Evolutionary conservation across 2,113 vertebrate species (phyloP), one percentile per base, ranked within the genome.

Genomic region (Emberiza fucata): DNA sequence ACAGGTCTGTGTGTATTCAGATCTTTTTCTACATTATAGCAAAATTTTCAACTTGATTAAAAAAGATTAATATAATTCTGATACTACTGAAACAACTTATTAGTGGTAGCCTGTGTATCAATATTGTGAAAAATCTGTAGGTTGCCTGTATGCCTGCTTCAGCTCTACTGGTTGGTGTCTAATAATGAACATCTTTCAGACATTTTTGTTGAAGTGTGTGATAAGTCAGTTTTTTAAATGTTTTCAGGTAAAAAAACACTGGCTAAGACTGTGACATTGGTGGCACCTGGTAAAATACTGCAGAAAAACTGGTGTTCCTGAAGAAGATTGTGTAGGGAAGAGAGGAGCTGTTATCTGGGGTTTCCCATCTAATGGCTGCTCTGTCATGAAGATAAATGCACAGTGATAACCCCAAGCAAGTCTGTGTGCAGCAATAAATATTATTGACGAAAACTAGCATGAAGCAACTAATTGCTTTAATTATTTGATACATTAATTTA

Each of bases 401-500:
- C 63, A 48, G 0, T 24, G 66, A 77, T 71, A 77, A 80, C 63
- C 42, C 28, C 5, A 40, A 90, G 44, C 72, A 81, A 61, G 51
- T 28, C 88, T 80, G 17, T 20, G 29, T 51, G 35, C 37, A 92
- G 76, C 71, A 57, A 51, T 76, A 88, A 95, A 92, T 86, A 75
- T 8, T 86, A 42, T 35, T 60, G 83, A 80, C 86, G 90, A 92
- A 96, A 96, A 73, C 24, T 77, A 59, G 35, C 3, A 5, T 50
- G 61, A 88, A 81, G 33, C 39, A 92, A 33, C 68, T 95, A 97
- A 91, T 69, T 89, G 70, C 64, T 93, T 64, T 93, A 95, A 97
- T 97, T 95, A 95, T 94, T 96, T 86, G 78, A 96, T 89, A 82
- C 23, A 66, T 85, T 78, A 63, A 91, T 93, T 90, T 83, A 94